Evolutionary conservation across 2,797 vertebrate species (phyloP).

Genomic region (Sarcoramphus papa): DNA sequence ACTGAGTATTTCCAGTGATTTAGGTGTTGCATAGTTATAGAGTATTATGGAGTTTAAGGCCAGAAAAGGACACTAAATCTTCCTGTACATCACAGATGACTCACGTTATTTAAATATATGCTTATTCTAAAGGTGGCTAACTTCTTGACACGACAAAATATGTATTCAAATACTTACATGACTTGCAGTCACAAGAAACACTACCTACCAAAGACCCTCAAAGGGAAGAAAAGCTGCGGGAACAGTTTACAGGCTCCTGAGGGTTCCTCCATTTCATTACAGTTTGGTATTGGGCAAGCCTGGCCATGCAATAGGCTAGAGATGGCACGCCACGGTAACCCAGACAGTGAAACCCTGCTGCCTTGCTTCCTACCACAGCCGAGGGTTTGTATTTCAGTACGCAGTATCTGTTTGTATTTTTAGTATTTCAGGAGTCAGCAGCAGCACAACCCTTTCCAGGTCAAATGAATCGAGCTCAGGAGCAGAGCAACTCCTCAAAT

Average conservation of each 20-base stretch:
- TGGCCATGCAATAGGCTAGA: background rate
- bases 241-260: background rate
- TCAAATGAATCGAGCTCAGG: background rate
- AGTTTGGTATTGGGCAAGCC: background rate
- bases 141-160: background rate
- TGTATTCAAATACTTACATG: background rate
- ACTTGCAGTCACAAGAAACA: background rate
- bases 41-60: background rate
- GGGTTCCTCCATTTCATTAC: background rate
- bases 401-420: background rate
- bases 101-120: background rate
- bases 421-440: background rate
- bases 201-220: background rate
- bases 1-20: background rate
- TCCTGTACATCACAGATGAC: background rate
- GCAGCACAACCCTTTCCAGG: background rate
- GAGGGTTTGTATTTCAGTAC: background rate
- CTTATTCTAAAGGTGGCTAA: background rate
- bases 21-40: background rate
- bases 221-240: background rate
- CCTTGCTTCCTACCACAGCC: background rate
- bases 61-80: background rate
- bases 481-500: background rate
- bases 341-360: background rate
- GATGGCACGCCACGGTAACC: background rate